Evolutionary conservation across 2,113 vertebrate genomes (phyloP).

Genomic region (Felis catus): F.catus_Fca126_mat1.0 CM031412.1:118665501-118666000

Average conservation of each 20-base stretch:
- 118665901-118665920: neutral
- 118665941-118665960: constrained; percentile 6
- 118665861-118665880: neutral
- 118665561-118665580: neutral
- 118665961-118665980: neutral
- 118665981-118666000: no score
- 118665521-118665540: neutral
- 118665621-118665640: no score
- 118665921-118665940: constrained; percentile 1
- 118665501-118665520: neutral
- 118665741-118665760: no score
- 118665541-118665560: constrained; percentile 11
- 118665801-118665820: neutral
- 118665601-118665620: neutral
- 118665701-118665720: no score
- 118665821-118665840: neutral
- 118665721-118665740: no score
- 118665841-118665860: neutral
- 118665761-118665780: no score
- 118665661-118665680: no score
- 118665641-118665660: no score
- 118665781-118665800: no score
- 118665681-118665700: no score
- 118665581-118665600: neutral
- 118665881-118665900: neutral